Base-by-base conservation (phyloP, 2,888 invertebrate species). In the Frankliniella fusca region DNA sequence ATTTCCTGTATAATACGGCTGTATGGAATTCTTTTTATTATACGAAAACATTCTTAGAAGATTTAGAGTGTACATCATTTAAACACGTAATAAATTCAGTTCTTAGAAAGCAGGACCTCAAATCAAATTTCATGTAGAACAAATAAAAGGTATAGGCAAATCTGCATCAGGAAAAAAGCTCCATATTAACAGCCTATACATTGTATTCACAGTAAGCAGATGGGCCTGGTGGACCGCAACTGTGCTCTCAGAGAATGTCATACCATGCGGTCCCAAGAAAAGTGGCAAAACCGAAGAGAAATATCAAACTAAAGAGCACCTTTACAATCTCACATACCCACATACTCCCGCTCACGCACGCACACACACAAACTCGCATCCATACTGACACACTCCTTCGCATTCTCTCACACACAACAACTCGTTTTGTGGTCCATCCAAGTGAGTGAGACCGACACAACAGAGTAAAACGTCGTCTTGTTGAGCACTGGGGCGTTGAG, bases 131-230 rank as follows among this genome's bases (percentile, higher is more conserved):
- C 18, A 54, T 12, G 15, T 54, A 54, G 20, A 54, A 54, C 8
- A 54, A 54, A 54, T 54, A 54, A 54, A 7, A 18, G 61, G 61
- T 11, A n/a, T n/a, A 18, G 61, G 10, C 61, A 15, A 18, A 61
- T 18, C 15, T 15, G 61, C 61, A 7, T 18, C 61, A 11, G n/a
- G 7, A 15, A n/a, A 20, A 18, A 61, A 61, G 61, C 61, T 18
- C 61, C 61, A 18, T 61, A 61, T 61, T 61, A 61, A 61, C 61
- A 61, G 61, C 61, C 61, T 61, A 61, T 61, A 61, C 61, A 61
- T 1, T 54, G 54, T 54, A 61, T 61, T 61, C 61, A 61, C 61
- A 61, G 61, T 61, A 18, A 18, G 15, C 18, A 7, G 61, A 18
- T 61, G 7, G 38, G 38, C 3, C 38, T 38, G 38, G 61, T n/a